A percentile compares a stretch with the other conserved stretches of the same genome.
Evolutionary conservation across 2,888 invertebrate genomes (phyloP).

Genomic region (Byasa hedistus): DNA sequence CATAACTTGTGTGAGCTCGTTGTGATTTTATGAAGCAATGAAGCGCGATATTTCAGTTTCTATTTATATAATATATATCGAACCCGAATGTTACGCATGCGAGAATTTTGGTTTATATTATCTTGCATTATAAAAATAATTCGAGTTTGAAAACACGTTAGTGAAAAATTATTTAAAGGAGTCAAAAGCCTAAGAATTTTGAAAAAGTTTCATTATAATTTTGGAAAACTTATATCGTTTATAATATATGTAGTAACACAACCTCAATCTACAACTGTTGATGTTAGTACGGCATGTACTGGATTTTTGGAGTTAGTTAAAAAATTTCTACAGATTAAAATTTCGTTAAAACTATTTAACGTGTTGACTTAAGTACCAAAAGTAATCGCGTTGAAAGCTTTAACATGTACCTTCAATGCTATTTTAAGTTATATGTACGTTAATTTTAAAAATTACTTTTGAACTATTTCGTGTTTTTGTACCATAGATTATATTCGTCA

Average conservation of each 20-base stretch:
- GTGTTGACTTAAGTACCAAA: not conserved
- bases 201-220: no score
- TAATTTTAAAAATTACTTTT: no score
- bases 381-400: not conserved
- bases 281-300: not conserved
- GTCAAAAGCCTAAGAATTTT: no score
- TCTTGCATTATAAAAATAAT: no score
- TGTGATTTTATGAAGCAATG: no score
- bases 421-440: no score
- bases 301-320: not conserved
- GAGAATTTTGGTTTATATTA: no score
- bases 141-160: no score
- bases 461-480: no score
- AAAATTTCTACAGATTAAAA: not conserved
- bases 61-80: not conserved
- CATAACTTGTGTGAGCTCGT: not conserved
- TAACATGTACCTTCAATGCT: not conserved
- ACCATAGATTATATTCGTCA: no score
- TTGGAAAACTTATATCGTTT: no score
- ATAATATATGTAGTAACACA: not conserved
- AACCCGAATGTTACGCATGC: not conserved
- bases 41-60: not conserved
- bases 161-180: no score
- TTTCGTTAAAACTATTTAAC: not conserved
- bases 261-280: not conserved